Conservation (phyloP, 1,140 invertebrate genomes). For the Anoplolepis gracilipes region DNA sequence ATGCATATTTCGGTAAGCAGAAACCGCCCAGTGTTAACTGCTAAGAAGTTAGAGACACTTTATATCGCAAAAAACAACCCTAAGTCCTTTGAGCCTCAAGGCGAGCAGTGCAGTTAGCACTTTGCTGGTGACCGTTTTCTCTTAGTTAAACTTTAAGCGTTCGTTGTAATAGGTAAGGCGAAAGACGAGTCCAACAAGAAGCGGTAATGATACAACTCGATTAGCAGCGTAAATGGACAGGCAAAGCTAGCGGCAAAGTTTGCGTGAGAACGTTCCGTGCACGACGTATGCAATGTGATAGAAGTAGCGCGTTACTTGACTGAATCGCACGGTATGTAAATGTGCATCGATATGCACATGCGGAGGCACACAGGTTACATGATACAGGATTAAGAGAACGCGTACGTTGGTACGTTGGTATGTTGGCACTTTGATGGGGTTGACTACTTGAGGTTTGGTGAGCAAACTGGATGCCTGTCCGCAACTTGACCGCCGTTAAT, state of each 20-base stretch:
- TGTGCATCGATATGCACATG: not conserved
- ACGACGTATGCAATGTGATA: constrained; percentile 63
- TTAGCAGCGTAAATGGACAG: constrained; percentile 69
- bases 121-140: constrained; percentile 17
- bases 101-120: not conserved
- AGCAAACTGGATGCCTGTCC: constrained; percentile 28
- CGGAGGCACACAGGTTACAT: not conserved
- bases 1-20: constrained; percentile 56
- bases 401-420: not conserved
- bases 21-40: constrained; percentile 44
- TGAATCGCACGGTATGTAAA: not conserved
- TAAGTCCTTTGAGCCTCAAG: constrained; percentile 21
- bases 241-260: constrained; percentile 63
- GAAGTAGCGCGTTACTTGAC: not conserved
- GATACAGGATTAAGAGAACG: constrained; percentile 18
- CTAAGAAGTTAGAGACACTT: constrained; percentile 45
- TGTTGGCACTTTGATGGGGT: constrained; percentile 40
- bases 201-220: constrained; percentile 61
- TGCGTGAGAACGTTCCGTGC: constrained; percentile 64
- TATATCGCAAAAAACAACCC: constrained; percentile 48
- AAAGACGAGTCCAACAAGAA: constrained; percentile 22
- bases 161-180: constrained; percentile 32
- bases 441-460: constrained; percentile 45
- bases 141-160: constrained; percentile 43
- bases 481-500: constrained; percentile 48